These are phyloP conservation scores for Elachura formosa DNA, from an alignment of 2,113 vertebrate genomes.

Conservation along the genomic window DNA sequence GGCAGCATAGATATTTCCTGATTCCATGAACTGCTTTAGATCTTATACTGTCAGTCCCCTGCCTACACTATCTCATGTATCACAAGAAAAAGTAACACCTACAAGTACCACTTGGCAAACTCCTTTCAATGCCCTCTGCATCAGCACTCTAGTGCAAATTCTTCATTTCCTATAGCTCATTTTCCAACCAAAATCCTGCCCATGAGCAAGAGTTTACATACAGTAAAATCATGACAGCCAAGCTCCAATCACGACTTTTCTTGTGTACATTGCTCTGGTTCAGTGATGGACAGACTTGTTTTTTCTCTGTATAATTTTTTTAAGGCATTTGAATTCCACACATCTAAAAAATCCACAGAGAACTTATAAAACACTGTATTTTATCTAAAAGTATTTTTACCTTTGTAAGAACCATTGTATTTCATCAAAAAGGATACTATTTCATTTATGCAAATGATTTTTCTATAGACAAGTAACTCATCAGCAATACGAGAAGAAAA, in stretches of 20 bases:
- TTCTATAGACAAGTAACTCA: not conserved
- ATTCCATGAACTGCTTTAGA: not conserved
- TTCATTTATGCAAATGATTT: not conserved
- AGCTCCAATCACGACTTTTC: not conserved
- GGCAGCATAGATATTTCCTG: not conserved
- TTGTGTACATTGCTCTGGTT: not conserved
- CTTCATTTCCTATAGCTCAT: not conserved
- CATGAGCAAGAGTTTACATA: not conserved
- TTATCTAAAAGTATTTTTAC: not conserved
- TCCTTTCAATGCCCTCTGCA: not conserved
- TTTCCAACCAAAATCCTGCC: not conserved
- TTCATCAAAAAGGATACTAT: not conserved
- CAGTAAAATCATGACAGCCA: not conserved
- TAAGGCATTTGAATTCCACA: not conserved
- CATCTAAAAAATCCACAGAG: not conserved
- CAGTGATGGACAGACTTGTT: not conserved
- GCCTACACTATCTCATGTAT: not conserved
- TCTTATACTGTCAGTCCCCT: not conserved
- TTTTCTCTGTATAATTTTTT: not conserved
- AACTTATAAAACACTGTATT: not conserved
- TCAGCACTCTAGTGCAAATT: not conserved
- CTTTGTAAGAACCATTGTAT: not conserved
- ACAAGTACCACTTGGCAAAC: not conserved
- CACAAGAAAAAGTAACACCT: rapidly evolving
- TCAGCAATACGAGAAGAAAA: not conserved